phyloP scores from a whole-genome alignment of 2,113 vertebrate species.

The Dendrocopos noguchii region DNA sequence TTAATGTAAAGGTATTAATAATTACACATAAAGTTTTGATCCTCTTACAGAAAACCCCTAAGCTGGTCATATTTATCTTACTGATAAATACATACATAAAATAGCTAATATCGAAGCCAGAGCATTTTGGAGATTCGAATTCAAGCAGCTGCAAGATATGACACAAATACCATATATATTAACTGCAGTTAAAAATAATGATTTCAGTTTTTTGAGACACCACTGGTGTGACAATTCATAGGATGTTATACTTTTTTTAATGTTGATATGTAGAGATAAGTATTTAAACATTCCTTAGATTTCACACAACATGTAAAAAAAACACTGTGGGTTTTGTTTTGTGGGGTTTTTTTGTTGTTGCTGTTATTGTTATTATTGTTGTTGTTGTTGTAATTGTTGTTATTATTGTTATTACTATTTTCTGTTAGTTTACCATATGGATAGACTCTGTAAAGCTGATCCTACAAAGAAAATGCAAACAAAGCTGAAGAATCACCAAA shows the following conservation, averaged over 20 bases:
- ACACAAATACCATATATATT: background rate
- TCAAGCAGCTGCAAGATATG: background rate
- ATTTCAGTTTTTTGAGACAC: background rate
- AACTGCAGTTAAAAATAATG: background rate
- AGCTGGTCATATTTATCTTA: background rate
- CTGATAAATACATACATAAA: background rate
- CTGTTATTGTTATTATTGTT: background rate
- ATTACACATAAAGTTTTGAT: background rate
- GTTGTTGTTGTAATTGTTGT: background rate
- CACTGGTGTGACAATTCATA: background rate
- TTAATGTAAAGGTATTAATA: background rate
- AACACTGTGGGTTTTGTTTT: too few species aligned
- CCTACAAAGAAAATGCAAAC: background rate
- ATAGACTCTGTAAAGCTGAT: background rate
- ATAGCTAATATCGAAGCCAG: background rate
- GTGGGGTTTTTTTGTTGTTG: fast-evolving
- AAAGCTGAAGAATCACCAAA: background rate
- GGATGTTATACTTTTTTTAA: background rate
- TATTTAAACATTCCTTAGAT: background rate
- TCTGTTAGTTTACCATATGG: background rate
- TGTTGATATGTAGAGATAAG: background rate
- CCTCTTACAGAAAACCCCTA: background rate
- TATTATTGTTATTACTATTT: background rate
- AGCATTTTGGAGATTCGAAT: background rate
- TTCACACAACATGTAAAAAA: background rate